Conservation (phyloP, 92 coral and sea anemone genomes). For the Scolanthus callimorphus region DNA sequence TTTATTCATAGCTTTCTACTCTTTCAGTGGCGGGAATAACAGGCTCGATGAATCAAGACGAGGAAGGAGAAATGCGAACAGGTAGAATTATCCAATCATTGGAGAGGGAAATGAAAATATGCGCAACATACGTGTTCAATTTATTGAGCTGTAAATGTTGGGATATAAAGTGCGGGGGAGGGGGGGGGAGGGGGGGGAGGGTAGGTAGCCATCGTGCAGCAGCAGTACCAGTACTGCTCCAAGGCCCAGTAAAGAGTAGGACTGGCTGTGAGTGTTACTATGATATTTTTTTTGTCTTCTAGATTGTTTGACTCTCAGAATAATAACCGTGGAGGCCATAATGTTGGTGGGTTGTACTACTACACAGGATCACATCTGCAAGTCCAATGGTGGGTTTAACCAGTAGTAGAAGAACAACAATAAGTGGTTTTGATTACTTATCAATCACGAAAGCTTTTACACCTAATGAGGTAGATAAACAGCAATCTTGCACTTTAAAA, state of each 20-base stretch:
- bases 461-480: neutral
- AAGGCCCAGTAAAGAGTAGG: too few species aligned
- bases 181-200: too few species aligned
- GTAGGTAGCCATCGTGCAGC: too few species aligned
- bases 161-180: too few species aligned
- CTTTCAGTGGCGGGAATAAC: conserved; percentile 63
- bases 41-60: conserved; percentile 23
- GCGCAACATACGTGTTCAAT: too few species aligned
- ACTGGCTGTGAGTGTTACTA: too few species aligned
- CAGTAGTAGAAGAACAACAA: too few species aligned
- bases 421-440: too few species aligned
- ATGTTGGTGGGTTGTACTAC: conserved; percentile 24
- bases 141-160: too few species aligned
- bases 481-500: too few species aligned
- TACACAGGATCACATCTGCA: conserved; percentile 17
- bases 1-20: too few species aligned
- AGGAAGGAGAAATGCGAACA: conserved; percentile 22
- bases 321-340: conserved; percentile 37
- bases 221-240: neutral
- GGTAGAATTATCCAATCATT: conserved; percentile 2
- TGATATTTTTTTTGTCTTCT: neutral
- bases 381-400: conserved; percentile 15
- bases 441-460: neutral
- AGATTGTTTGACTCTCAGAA: conserved; percentile 36
- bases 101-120: too few species aligned